phyloP scores from a whole-genome alignment of 2,113 vertebrate genomes.

The Ariopsis seemanni region DNA sequence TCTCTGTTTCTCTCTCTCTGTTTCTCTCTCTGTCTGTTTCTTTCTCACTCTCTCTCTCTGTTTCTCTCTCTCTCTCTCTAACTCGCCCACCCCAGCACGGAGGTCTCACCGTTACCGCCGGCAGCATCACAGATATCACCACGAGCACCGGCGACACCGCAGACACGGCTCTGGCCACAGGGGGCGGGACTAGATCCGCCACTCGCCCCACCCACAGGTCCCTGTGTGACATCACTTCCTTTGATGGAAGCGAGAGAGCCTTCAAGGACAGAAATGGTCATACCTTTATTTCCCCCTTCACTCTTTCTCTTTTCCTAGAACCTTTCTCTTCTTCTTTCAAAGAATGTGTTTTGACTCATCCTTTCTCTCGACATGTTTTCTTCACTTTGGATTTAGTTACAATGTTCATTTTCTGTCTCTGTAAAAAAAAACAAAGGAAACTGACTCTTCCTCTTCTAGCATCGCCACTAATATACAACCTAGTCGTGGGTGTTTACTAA shows the following conservation, averaged over 20 bases:
- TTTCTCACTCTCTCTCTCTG: too few relatives aligned
- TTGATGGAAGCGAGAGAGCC: conserved; percentile 20
- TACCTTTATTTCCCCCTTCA: background rate
- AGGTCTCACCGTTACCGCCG: conserved; percentile 83
- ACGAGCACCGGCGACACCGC: conserved; percentile 79
- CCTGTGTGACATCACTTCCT: conserved; percentile 34
- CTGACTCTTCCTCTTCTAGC: background rate
- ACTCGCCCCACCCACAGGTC: conserved; percentile 55
- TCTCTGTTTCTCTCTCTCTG: too few relatives aligned
- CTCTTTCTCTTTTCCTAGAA: conserved; percentile 1
- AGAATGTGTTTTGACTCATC: conserved; percentile 4
- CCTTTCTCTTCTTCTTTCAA: background rate
- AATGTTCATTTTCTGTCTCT: background rate
- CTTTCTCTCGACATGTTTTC: background rate
- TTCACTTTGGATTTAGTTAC: background rate
- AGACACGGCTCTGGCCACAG: conserved; percentile 64
- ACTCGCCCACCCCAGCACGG: conserved; percentile 71
- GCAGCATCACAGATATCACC: conserved; percentile 80
- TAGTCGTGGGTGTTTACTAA: conserved; percentile 13
- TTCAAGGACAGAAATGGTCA: conserved; percentile 38
- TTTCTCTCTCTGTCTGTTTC: too few relatives aligned
- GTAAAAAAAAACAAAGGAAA: background rate
- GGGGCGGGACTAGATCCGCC: conserved; percentile 68
- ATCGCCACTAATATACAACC: conserved; percentile 14
- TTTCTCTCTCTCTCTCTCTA: background rate